phyloP scores from a whole-genome alignment of 2,888 invertebrate genomes.

The Tetramorium bicarinatum region DNA sequence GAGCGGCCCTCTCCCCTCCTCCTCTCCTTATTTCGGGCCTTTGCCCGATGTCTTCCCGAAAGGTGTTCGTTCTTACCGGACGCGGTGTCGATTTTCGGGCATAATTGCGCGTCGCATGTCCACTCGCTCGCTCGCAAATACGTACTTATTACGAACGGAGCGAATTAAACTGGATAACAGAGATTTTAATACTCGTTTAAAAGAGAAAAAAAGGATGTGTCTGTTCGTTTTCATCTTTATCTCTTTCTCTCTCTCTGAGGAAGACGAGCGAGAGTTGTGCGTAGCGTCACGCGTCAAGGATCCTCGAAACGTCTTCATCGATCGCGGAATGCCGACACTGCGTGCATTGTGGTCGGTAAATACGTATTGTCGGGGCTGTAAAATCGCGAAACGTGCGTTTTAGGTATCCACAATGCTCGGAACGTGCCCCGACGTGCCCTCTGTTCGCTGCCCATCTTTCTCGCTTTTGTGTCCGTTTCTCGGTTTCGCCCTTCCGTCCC shows the following conservation, averaged over 20 bases:
- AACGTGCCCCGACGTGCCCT: slow-evolving; percentile 63
- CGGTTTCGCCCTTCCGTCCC: slow-evolving; percentile 25
- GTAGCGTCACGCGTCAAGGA: slow-evolving; percentile 4
- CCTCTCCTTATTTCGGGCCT: slow-evolving; percentile 8
- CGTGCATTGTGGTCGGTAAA: slow-evolving; percentile 59
- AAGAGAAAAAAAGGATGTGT: neutral
- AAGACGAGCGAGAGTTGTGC: slow-evolving; percentile 10
- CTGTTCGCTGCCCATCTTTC: slow-evolving; percentile 5
- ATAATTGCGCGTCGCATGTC: slow-evolving; percentile 24
- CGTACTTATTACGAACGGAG: neutral
- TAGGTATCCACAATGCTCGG: slow-evolving; percentile 60
- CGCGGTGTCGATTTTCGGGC: neutral
- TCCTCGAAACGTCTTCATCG: slow-evolving; percentile 71
- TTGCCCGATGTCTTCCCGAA: slow-evolving; percentile 19
- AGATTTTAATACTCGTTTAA: neutral
- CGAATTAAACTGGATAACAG: neutral
- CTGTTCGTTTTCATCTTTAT: neutral
- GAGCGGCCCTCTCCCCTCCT: slow-evolving; percentile 26
- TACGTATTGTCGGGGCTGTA: slow-evolving; percentile 65
- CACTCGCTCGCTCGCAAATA: slow-evolving; percentile 1
- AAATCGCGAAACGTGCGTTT: slow-evolving; percentile 70
- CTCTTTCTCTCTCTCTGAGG: neutral
- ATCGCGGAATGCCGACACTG: slow-evolving; percentile 39
- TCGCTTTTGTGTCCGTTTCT: slow-evolving; percentile 17
- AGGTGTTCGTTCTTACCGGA: neutral